Evolutionary conservation across 2,888 invertebrate genomes (phyloP).

Genomic region (Temnothorax unifasciatus): DNA sequence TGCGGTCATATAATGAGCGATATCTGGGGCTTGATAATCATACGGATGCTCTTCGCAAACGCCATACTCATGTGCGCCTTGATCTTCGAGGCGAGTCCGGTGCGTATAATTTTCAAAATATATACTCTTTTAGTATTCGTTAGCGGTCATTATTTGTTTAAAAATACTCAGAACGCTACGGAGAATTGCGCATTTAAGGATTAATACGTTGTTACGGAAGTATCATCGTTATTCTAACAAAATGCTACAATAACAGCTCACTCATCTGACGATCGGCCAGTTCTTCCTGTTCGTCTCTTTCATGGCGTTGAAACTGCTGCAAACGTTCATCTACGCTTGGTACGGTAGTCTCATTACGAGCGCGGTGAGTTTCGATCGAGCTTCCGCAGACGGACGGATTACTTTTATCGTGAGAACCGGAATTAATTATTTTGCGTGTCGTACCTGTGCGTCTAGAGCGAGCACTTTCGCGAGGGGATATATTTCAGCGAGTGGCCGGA

Average conservation of each 20-base stretch:
- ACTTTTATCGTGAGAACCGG: not conserved
- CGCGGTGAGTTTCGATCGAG: constrained; percentile 61
- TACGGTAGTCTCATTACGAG: constrained; percentile 66
- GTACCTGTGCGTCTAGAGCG: constrained; percentile 69
- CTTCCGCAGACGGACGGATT: not conserved
- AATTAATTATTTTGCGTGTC: not conserved
- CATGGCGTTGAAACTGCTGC: constrained; percentile 67
- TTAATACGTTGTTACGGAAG: too few species aligned
- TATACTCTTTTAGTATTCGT: not conserved
- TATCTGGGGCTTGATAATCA: constrained; percentile 74
- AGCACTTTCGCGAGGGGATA: constrained; percentile 68
- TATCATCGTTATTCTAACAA: too few species aligned
- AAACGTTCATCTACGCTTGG: constrained; percentile 76
- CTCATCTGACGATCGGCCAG: constrained; percentile 31
- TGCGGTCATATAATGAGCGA: constrained; percentile 68
- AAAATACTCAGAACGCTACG: too few species aligned
- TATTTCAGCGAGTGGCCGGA: constrained; percentile 74
- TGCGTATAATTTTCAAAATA: constrained; percentile 36
- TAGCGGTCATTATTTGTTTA: too few species aligned
- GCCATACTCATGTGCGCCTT: constrained; percentile 74
- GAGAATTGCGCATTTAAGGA: too few species aligned
- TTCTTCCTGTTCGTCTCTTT: constrained; percentile 29
- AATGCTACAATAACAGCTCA: constrained; percentile 19
- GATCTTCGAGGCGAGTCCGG: constrained; percentile 75
- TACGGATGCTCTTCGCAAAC: constrained; percentile 73